Conservation (phyloP, 2,113 vertebrate species). For the Sapajus apella region DNA sequence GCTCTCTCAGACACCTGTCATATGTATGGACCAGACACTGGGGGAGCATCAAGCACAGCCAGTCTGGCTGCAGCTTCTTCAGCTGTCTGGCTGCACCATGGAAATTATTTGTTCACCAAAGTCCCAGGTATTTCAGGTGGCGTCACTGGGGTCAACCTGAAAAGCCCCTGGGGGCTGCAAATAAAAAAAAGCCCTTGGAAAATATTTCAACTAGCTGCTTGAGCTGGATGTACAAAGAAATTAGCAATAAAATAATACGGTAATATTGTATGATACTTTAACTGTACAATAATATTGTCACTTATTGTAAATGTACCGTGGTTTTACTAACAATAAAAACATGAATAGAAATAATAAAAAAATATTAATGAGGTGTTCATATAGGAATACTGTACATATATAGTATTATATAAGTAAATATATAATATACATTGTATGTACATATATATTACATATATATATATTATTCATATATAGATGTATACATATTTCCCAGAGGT, state of each 20-base stretch:
- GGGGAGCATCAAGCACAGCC: background rate
- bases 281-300: constrained; percentile 85
- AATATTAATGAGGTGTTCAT: background rate
- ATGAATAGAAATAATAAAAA: too few relatives aligned
- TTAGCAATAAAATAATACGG: constrained; percentile 82
- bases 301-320: constrained; percentile 85
- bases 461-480: too few relatives aligned
- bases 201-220: constrained; percentile 83
- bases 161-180: constrained; percentile 67
- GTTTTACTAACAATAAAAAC: constrained; percentile 86
- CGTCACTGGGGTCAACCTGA: constrained; percentile 61
- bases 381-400: background rate
- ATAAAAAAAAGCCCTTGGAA: constrained; percentile 65
- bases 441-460: too few relatives aligned
- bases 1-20: background rate
- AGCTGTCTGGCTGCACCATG: constrained; percentile 50
- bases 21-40: constrained; percentile 40
- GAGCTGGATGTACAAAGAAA: constrained; percentile 81
- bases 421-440: too few relatives aligned
- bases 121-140: constrained; percentile 54
- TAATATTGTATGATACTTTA: constrained; percentile 85
- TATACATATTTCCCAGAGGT: background rate
- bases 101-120: constrained; percentile 82
- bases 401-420: too few relatives aligned
- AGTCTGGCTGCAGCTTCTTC: background rate